These are phyloP conservation scores for Tenebrio molitor DNA, from an alignment of 1,140 invertebrate species.

Conservation along the genomic window DNA sequence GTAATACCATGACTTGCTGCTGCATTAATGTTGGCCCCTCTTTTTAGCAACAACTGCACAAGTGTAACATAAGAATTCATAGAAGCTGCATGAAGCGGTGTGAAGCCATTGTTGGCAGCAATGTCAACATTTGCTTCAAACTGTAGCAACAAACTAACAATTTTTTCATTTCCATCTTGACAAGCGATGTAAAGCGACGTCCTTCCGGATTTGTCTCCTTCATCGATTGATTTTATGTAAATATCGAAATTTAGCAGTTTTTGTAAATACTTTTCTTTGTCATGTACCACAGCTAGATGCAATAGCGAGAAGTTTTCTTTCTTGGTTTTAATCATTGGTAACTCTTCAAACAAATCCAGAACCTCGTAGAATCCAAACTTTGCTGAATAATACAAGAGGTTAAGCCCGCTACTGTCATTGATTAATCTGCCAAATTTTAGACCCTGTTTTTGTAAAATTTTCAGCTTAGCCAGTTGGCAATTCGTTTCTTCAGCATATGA, in stretches of 20 bases:
- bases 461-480: not conserved
- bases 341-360: conserved; percentile 11
- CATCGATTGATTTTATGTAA: conserved; percentile 6
- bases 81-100: conserved; percentile 42
- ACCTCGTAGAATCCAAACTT: conserved; percentile 6
- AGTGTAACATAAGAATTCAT: conserved; percentile 16
- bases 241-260: not conserved
- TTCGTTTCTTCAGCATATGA: not conserved
- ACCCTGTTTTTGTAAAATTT: not conserved
- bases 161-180: conserved; percentile 3
- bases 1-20: conserved; percentile 26
- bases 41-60: conserved; percentile 18
- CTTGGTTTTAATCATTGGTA: not conserved
- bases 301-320: not conserved
- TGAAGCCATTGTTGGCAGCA: not conserved
- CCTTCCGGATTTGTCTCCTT: conserved; percentile 23
- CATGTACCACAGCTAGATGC: not conserved
- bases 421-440: not conserved
- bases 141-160: conserved; percentile 1
- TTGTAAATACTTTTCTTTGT: conserved; percentile 5
- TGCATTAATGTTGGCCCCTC: conserved; percentile 22
- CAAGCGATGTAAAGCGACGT: conserved; percentile 39
- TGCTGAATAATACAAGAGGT: not conserved
- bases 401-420: not conserved
- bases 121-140: not conserved